Evolutionary conservation across 1,140 invertebrate species (phyloP).

Genomic region (Drosophila sturtevanti): DNA sequence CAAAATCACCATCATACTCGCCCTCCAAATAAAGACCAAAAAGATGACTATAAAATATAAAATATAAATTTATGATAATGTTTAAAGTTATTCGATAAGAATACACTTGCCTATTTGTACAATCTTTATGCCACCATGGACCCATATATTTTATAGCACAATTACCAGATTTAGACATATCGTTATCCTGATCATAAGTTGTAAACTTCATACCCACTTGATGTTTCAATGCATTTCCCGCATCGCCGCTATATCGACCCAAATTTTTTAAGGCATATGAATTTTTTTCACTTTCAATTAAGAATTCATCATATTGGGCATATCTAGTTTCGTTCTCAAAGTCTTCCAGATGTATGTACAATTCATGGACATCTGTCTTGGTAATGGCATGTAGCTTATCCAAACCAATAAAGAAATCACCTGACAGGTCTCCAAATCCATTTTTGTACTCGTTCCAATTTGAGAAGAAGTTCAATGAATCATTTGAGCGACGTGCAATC

Average conservation of each 20-base stretch:
- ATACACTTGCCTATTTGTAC: neutral
- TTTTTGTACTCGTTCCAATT: neutral
- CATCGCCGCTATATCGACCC: neutral
- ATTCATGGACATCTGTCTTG: neutral
- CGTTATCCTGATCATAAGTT: conserved; percentile 5
- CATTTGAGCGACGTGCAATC: neutral
- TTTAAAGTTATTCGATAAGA: neutral
- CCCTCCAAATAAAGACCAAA: neutral
- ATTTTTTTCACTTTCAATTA: conserved; percentile 2
- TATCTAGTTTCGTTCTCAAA: neutral
- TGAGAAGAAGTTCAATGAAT: neutral
- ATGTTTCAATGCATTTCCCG: neutral
- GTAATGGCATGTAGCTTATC: conserved; percentile 11
- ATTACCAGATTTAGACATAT: neutral
- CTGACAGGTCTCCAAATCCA: neutral
- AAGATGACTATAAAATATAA: neutral
- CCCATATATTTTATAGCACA: neutral
- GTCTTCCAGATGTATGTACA: conserved; percentile 7
- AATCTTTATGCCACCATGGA: conserved; percentile 4
- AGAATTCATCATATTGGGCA: neutral
- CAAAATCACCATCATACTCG: neutral
- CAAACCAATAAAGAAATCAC: conserved; percentile 8
- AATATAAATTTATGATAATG: neutral
- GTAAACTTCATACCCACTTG: conserved; percentile 3
- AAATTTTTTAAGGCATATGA: neutral